Percentiles rank a stretch among this genome's conserved stretches.
Conservation (phyloP, 2,888 invertebrate genomes). For the Tenthredo distinguenda region DNA sequence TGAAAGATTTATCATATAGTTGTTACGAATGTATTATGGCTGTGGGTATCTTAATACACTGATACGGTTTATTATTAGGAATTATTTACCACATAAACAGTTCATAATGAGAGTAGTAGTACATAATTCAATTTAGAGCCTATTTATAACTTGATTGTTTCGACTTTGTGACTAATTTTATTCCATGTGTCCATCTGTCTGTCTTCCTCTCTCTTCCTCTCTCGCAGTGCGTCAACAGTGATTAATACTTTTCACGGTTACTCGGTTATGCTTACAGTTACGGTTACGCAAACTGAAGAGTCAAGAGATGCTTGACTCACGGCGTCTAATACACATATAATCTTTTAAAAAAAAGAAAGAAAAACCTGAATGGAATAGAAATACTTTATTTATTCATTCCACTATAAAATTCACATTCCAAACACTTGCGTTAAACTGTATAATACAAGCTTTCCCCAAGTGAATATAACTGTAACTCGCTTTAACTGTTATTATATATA, state of each 20-base stretch:
- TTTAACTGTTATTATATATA: neutral
- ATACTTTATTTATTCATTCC: neutral
- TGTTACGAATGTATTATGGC: neutral
- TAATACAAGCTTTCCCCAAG: constrained; percentile 23
- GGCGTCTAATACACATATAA: neutral
- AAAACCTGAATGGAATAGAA: neutral
- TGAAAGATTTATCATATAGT: neutral
- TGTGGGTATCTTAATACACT: neutral
- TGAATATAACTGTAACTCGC: neutral
- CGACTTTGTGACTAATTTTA: constrained; percentile 26
- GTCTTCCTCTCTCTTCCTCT: neutral
- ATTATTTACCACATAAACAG: neutral
- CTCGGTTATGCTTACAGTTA: constrained; percentile 19
- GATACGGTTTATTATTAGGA: neutral
- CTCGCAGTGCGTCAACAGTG: neutral
- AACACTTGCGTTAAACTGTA: constrained; percentile 33
- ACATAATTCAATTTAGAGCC: neutral
- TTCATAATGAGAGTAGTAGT: neutral
- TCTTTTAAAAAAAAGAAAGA: neutral
- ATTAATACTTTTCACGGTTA: constrained; percentile 30
- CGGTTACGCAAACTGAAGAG: constrained; percentile 12
- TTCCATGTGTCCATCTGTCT: neutral
- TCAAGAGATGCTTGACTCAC: neutral
- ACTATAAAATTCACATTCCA: constrained; percentile 26
- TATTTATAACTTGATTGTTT: neutral